A percentile compares a stretch with the other conserved stretches of the same genome.
These are phyloP conservation scores for Bellardia bayeri DNA, from an alignment of 2,888 invertebrate species.

Conservation along the genomic window DNA sequence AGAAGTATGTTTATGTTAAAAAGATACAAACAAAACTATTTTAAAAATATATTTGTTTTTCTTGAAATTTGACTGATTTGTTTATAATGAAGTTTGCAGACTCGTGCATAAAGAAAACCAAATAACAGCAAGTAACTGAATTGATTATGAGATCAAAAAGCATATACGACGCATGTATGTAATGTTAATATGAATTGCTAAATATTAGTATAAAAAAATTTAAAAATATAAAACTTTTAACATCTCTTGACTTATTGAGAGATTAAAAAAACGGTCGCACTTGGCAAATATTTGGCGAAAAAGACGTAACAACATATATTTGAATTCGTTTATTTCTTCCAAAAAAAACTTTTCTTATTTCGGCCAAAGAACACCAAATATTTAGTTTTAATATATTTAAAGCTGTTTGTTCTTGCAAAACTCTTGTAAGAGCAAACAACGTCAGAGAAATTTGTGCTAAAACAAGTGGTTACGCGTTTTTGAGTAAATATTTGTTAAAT, in stretches of 20 bases:
- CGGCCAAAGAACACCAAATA: too few relatives aligned
- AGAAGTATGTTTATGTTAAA: neutral
- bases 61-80: constrained; percentile 43
- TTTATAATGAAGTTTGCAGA: constrained; percentile 55
- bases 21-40: neutral
- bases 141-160: neutral
- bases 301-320: too few relatives aligned
- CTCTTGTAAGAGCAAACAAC: too few relatives aligned
- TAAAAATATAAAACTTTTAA: neutral
- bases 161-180: neutral
- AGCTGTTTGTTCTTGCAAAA: too few relatives aligned
- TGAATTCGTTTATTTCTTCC: too few relatives aligned
- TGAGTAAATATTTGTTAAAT: too few relatives aligned
- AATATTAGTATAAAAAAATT: neutral
- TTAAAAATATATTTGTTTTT: neutral
- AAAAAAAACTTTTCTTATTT: too few relatives aligned
- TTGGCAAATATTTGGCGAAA: too few relatives aligned
- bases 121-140: neutral
- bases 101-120: neutral
- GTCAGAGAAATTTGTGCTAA: too few relatives aligned
- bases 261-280: neutral
- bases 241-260: neutral
- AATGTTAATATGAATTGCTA: neutral
- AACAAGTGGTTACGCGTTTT: too few relatives aligned
- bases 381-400: too few relatives aligned